These are phyloP conservation scores for Emmelina monodactyla DNA, from an alignment of 2,888 invertebrate species.

Conservation along the genomic window DNA sequence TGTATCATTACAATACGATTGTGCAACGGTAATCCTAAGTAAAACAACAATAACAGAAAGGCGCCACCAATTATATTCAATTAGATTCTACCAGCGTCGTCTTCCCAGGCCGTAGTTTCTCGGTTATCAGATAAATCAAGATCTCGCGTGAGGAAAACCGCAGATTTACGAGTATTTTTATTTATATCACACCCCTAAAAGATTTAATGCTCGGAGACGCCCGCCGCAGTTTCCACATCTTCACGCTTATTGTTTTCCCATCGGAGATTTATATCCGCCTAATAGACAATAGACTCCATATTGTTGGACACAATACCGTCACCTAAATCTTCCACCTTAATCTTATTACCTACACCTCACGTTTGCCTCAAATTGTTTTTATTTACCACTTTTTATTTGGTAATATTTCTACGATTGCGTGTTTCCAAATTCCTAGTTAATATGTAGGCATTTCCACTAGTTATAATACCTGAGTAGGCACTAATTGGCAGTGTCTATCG, in stretches of 20 bases:
- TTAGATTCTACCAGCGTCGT: conserved; percentile 23
- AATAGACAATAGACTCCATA: conserved; percentile 56
- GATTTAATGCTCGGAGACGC: conserved; percentile 59
- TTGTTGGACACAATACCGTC: conserved; percentile 62
- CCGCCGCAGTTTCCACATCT: conserved; percentile 64
- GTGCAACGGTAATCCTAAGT: conserved; percentile 1
- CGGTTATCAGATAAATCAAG: conserved; percentile 50
- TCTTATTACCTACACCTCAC: conserved; percentile 47
- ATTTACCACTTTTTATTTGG: too few relatives aligned
- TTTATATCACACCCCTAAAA: conserved; percentile 61
- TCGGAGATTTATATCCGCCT: conserved; percentile 61
- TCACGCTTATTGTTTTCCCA: conserved; percentile 68
- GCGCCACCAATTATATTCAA: conserved; percentile 33
- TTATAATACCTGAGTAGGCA: not conserved
- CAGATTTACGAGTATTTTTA: conserved; percentile 66
- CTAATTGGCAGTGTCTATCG: conserved; percentile 17
- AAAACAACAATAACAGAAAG: conserved; percentile 5
- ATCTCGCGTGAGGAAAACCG: conserved; percentile 42
- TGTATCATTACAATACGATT: not conserved
- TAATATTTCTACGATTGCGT: not conserved
- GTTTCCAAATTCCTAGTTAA: not conserved
- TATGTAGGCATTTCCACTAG: not conserved
- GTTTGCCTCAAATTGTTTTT: too few relatives aligned
- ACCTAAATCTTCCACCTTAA: conserved; percentile 61
- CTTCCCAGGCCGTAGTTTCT: conserved; percentile 18